phyloP scores from a whole-genome alignment of 2,888 invertebrate species.

The Cylindroiulus punctatus region DNA sequence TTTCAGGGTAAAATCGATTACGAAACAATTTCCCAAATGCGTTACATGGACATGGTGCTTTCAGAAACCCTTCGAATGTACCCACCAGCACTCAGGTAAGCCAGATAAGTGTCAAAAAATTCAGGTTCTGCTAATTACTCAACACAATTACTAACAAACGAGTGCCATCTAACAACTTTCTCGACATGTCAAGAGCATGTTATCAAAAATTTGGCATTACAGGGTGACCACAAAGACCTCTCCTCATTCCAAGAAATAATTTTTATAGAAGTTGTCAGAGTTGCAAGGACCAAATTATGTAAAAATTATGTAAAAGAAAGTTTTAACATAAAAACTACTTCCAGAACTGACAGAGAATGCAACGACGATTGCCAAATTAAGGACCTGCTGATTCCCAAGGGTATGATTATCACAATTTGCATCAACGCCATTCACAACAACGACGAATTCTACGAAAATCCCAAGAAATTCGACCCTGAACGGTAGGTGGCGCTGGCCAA shows the following conservation, averaged over 20 bases:
- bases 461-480: slow-evolving; percentile 72
- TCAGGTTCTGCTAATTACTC: too few relatives aligned
- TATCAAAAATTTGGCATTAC: too few relatives aligned
- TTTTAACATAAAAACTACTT: too few relatives aligned
- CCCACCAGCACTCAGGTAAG: slow-evolving; percentile 69
- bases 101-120: not conserved
- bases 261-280: too few relatives aligned
- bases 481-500: slow-evolving; percentile 55
- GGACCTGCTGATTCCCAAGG: slow-evolving; percentile 63
- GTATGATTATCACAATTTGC: slow-evolving; percentile 70
- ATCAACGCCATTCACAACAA: slow-evolving; percentile 72
- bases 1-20: slow-evolving; percentile 68
- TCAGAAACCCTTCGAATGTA: slow-evolving; percentile 72
- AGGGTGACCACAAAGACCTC: too few relatives aligned
- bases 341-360: slow-evolving; percentile 49
- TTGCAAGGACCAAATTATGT: too few relatives aligned
- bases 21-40: slow-evolving; percentile 69
- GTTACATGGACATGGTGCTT: slow-evolving; percentile 71
- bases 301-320: too few relatives aligned
- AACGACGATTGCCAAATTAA: slow-evolving; percentile 19
- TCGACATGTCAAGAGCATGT: too few relatives aligned
- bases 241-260: too few relatives aligned
- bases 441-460: slow-evolving; percentile 71
- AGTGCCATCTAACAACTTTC: too few relatives aligned
- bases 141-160: too few relatives aligned